A percentile compares a stretch with the other conserved stretches of the same genome.
phyloP scores from a whole-genome alignment of 92 coral and sea anemone genomes.

The Phymanthus crucifer region DNA sequence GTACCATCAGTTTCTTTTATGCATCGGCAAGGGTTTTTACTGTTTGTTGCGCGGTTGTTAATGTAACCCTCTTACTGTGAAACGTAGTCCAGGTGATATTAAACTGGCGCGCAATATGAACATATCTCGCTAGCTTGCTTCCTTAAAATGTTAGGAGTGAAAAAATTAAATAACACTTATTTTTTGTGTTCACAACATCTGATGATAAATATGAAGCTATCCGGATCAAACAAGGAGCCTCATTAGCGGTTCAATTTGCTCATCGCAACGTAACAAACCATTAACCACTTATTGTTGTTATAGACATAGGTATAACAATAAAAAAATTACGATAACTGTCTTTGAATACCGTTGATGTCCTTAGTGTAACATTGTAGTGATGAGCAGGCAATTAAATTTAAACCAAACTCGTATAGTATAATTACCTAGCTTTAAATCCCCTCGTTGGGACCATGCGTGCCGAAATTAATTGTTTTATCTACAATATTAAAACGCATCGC shows the following conservation, averaged over 20 bases:
- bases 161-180: neutral
- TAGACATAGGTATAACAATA: neutral
- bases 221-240: neutral
- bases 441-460: neutral
- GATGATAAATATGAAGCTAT: neutral
- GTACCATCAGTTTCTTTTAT: neutral
- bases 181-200: neutral
- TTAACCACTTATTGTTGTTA: conserved; percentile 1
- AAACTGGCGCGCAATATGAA: neutral
- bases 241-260: neutral
- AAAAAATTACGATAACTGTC: neutral
- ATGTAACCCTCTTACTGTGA: neutral
- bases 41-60: too few species aligned
- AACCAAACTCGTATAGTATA: neutral
- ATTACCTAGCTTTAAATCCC: neutral
- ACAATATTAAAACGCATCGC: neutral
- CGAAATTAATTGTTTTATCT: neutral
- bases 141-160: neutral
- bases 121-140: neutral
- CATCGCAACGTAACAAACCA: neutral
- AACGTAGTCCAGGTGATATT: neutral
- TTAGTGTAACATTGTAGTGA: neutral
- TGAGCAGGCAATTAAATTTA: neutral
- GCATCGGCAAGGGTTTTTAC: too few species aligned
- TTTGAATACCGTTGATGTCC: neutral